These are phyloP conservation scores for Aphelenchoides besseyi DNA, from an alignment of 1,140 invertebrate genomes.

Conservation along the genomic window DNA sequence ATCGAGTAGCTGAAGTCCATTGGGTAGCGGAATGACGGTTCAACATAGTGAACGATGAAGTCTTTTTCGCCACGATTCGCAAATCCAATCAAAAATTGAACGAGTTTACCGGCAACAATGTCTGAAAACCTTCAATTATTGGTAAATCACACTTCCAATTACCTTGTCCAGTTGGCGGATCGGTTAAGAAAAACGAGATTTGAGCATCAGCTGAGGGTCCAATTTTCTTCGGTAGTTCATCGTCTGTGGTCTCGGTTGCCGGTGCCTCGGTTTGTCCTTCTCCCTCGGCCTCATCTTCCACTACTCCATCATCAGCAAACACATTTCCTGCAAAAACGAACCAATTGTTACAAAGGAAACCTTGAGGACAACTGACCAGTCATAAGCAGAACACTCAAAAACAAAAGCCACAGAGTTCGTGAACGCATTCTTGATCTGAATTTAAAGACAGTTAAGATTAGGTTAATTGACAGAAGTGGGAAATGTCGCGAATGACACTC, in stretches of 20 bases:
- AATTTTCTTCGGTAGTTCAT: neutral
- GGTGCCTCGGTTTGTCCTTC: constrained; percentile 1
- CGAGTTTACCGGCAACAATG: constrained; percentile 82
- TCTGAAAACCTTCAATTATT: constrained; percentile 70
- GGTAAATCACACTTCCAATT: constrained; percentile 34
- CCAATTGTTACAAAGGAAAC: neutral
- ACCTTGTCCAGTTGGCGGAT: constrained; percentile 71
- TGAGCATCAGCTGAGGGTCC: constrained; percentile 74
- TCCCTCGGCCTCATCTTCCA: constrained; percentile 21
- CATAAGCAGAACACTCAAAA: neutral
- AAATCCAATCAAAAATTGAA: constrained; percentile 93
- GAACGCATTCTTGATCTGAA: neutral
- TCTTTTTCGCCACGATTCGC: constrained; percentile 84
- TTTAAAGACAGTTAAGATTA: neutral
- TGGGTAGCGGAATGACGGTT: constrained; percentile 95
- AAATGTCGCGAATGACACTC: neutral
- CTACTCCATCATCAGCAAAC: constrained; percentile 1
- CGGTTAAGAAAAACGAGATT: constrained; percentile 84
- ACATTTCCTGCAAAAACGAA: neutral
- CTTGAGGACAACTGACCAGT: neutral
- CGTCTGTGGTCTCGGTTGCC: neutral
- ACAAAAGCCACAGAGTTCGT: neutral
- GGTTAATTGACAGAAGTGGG: no score
- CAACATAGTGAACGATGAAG: constrained; percentile 84
- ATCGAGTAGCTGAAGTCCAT: constrained; percentile 97